A percentile compares a stretch with the other conserved stretches of the same genome.
Conservation (phyloP, 2,113 vertebrate species). For the Hydropotes inermis region DNA sequence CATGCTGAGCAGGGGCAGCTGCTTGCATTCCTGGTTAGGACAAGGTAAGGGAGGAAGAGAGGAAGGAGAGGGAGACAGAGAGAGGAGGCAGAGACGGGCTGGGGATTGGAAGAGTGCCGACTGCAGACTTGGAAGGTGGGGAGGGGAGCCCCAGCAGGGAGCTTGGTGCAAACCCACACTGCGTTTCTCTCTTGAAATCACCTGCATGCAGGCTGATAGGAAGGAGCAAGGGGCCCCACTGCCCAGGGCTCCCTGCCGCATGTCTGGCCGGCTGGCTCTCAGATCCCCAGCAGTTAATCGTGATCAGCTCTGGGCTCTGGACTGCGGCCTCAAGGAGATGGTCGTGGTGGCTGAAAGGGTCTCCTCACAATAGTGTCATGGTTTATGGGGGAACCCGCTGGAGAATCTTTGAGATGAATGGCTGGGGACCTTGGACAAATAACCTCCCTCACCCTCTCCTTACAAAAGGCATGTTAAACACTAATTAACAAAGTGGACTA, state of each 20-base stretch:
- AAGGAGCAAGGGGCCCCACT: not conserved
- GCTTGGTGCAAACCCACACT: not conserved
- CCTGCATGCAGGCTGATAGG: accelerated
- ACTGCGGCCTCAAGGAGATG: not conserved
- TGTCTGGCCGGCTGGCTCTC: not conserved
- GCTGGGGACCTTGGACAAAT: not conserved
- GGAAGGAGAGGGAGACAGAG: no score
- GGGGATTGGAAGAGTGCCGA: no score
- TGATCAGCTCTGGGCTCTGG: not conserved
- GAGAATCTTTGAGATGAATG: not conserved
- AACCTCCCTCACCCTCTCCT: no score
- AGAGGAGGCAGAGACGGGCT: not conserved
- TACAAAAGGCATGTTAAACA: not conserved
- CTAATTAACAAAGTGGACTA: not conserved
- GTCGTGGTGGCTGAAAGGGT: not conserved
- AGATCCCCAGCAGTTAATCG: not conserved
- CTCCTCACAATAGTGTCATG: not conserved
- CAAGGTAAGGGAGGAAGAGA: not conserved
- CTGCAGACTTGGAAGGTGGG: not conserved
- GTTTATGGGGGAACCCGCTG: not conserved
- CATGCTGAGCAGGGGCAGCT: not conserved
- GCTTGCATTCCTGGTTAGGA: not conserved
- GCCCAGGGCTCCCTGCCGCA: not conserved
- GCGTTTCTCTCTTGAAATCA: not conserved
- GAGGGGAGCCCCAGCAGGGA: no score